Base-by-base conservation (phyloP, 2,888 invertebrate genomes). In the Meteorus colon region DNA sequence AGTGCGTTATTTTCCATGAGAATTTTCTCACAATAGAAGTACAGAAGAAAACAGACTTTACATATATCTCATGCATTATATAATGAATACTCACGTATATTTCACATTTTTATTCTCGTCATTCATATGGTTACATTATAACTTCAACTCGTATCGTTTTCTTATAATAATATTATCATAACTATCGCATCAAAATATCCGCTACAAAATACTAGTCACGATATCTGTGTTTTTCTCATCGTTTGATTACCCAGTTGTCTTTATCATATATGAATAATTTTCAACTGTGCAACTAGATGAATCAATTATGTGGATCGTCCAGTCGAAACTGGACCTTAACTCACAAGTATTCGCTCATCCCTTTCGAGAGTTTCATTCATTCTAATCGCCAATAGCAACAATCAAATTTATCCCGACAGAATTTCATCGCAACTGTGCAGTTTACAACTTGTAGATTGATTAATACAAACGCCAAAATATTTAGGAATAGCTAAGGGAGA, bases 61-160 rank as follows among this genome's bases (percentile, higher is more conserved):
- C 34, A 31, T 65, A 19, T 34, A 65, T 34, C 31, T 34, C n/a
- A 31, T n/a, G n/a, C 16, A 65, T 37, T n/a, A 60, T 70, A 70
- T 27, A 45, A 62, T 45, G 60, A 71, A 24, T 14, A 59, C 48
- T 69, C 27, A 51, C 37, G 63, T 41, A 59, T 59, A 41, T 75
- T 75, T 71, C 60, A 75, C 37, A 75, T 27, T 55, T 75, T 75
- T 75, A 75, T 75, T 75, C 75, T 75, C 71, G 59, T 75, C 48
- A 75, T 75, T 65, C 16, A 24, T 1, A 63, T 29, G 59, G 66
- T 55, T 55, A 55, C 55, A 70, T 70, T 71, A 63, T 66, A 71
- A 69, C 67, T 71, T 71, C 66, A 71, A 66, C 66, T 71, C 66
- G 34, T 19, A 55, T 66, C 27, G 48, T 60, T 37, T 31, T 37